Percentiles rank a stretch among this genome's conserved stretches.
Evolutionary conservation across 2,797 vertebrate genomes (phyloP).

Genomic region (Adrianichthys oophorus): DNA sequence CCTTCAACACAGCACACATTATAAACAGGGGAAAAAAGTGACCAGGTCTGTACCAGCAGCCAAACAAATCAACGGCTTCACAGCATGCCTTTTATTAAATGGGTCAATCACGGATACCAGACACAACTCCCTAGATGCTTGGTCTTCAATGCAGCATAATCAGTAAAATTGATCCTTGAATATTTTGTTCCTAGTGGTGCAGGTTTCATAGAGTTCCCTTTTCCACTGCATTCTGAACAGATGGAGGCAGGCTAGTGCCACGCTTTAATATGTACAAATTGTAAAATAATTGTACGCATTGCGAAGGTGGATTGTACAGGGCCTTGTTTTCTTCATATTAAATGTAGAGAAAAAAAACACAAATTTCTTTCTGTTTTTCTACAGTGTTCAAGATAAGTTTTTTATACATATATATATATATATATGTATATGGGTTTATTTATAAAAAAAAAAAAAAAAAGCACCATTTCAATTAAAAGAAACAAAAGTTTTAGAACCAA

Average conservation of each 20-base stretch:
- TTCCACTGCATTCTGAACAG: conserved; percentile 74
- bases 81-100: conserved; percentile 82
- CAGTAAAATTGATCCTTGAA: conserved; percentile 71
- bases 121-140: conserved; percentile 71
- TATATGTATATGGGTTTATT: no score
- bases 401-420: no score
- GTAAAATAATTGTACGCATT: conserved; percentile 99
- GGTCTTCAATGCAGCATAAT: conserved; percentile 65
- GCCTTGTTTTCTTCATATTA: conserved; percentile 98
- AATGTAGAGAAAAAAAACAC: conserved; percentile 85
- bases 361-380: not conserved
- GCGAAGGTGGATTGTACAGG: conserved; percentile 97
- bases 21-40: conserved; percentile 4
- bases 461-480: no score
- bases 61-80: conserved; percentile 62
- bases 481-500: no score
- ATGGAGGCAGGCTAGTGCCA: conserved; percentile 71
- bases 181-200: conserved; percentile 82
- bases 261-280: conserved; percentile 98
- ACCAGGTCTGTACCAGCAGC: conserved; percentile 54
- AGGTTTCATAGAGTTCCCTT: conserved; percentile 78
- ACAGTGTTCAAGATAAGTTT: no score
- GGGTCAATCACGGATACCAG: conserved; percentile 64
- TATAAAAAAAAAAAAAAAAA: no score
- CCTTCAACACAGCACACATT: no score